Evolutionary conservation across 2,888 invertebrate genomes (phyloP).

Genomic region (Hypena proboscidalis): DNA sequence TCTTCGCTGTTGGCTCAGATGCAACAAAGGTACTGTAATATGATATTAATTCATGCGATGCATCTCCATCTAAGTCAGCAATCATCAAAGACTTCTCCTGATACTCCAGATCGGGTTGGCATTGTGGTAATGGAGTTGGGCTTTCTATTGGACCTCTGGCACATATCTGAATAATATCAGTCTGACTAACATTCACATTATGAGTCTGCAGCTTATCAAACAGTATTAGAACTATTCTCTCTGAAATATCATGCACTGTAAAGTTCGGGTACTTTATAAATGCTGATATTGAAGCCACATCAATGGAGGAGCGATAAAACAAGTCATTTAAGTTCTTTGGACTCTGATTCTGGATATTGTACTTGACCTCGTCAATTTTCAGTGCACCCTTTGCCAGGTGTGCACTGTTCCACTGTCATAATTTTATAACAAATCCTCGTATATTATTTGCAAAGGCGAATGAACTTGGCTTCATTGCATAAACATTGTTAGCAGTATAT

Average conservation of each 20-base stretch:
- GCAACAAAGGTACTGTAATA: conserved; percentile 88
- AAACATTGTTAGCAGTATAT: conserved; percentile 87
- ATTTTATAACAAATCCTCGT: conserved; percentile 91
- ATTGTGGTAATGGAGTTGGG: conserved; percentile 71
- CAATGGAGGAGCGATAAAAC: conserved; percentile 68
- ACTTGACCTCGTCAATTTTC: conserved; percentile 72
- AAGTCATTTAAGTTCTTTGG: conserved; percentile 75
- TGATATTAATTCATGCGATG: conserved; percentile 91
- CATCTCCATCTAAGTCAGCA: conserved; percentile 90
- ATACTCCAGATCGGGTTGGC: conserved; percentile 91
- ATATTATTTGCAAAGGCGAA: conserved; percentile 87
- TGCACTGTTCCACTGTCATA: conserved; percentile 91
- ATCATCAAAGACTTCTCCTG: conserved; percentile 90
- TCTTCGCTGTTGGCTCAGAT: conserved; percentile 68
- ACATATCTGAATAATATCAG: conserved; percentile 91
- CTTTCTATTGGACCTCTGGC: conserved; percentile 65
- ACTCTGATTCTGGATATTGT: conserved; percentile 76
- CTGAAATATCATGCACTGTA: conserved; percentile 86
- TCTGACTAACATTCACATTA: conserved; percentile 91
- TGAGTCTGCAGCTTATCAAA: conserved; percentile 90
- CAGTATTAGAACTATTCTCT: conserved; percentile 91
- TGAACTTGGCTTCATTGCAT: conserved; percentile 89
- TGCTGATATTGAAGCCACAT: conserved; percentile 72
- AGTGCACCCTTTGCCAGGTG: conserved; percentile 80
- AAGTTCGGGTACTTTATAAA: conserved; percentile 78